Conservation (phyloP, 2,113 vertebrate species). For the Uropsilus gracilis region DNA sequence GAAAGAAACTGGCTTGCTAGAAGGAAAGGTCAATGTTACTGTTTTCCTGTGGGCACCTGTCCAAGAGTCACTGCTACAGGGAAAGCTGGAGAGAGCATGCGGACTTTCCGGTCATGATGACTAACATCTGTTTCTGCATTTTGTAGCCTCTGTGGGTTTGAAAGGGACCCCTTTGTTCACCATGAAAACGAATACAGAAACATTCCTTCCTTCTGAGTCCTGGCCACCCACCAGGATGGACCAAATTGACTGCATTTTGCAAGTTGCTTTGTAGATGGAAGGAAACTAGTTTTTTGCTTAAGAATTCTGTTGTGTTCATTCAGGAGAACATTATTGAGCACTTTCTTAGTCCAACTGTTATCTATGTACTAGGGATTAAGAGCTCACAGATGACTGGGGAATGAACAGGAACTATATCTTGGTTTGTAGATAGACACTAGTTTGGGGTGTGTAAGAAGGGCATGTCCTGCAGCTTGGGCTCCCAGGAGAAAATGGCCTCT, state of each 20-base stretch:
- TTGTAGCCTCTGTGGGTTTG: not conserved
- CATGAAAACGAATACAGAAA: not conserved
- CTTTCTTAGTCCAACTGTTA: not conserved
- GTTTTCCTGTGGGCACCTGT: not conserved
- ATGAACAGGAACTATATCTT: not conserved
- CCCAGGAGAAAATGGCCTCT: not conserved
- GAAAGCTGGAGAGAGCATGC: not conserved
- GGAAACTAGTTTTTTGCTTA: not conserved
- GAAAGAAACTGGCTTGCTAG: not conserved
- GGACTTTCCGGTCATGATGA: constrained; percentile 66
- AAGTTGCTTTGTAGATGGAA: not conserved
- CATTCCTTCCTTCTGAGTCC: constrained; percentile 43
- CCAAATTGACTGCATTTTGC: not conserved
- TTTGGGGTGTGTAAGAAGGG: not conserved
- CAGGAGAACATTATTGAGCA: not conserved
- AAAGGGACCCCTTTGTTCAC: constrained; percentile 15
- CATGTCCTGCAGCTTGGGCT: not conserved
- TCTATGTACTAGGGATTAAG: not conserved
- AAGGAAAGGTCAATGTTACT: not conserved
- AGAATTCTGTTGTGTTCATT: not conserved
- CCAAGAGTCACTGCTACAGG: not conserved
- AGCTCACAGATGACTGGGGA: not conserved
- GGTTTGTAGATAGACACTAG: not conserved
- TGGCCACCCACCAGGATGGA: not conserved
- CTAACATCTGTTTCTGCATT: constrained; percentile 17